Conservation (phyloP, 2,113 vertebrate genomes). For the Eublepharis macularius region DNA sequence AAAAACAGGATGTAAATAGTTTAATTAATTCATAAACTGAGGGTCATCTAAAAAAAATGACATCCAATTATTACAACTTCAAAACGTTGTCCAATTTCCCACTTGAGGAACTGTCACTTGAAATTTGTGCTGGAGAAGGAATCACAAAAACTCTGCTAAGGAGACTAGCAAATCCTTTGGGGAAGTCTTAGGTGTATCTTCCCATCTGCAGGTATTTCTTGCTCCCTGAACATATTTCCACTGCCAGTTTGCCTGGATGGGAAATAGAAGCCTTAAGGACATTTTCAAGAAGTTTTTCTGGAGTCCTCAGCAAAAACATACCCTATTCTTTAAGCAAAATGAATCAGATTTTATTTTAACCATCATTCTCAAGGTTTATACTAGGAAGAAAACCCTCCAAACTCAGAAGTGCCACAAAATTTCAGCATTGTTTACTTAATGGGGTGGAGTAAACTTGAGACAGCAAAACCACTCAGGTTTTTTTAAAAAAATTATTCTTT, state of each 20-base stretch:
- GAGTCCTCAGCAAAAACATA: constrained; percentile 62
- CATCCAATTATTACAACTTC: no score
- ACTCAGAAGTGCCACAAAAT: constrained; percentile 39
- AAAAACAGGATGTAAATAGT: no score
- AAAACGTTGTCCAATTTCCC: background rate
- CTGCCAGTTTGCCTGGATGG: background rate
- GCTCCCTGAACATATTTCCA: background rate
- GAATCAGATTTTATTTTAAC: constrained; percentile 43
- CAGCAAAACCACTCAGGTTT: constrained; percentile 70
- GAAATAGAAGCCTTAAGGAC: background rate
- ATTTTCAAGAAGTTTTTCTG: constrained; percentile 53
- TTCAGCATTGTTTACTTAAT: constrained; percentile 45
- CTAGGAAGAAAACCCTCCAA: constrained; percentile 39
- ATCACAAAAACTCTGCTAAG: background rate
- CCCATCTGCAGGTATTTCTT: background rate
- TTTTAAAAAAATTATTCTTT: no score
- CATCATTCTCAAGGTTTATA: constrained; percentile 48
- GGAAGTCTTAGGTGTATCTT: background rate
- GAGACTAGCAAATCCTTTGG: background rate
- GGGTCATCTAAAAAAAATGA: no score
- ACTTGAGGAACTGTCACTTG: background rate
- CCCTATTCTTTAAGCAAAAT: constrained; percentile 25
- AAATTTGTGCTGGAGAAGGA: background rate
- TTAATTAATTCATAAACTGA: no score
- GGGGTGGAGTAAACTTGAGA: constrained; percentile 57